Evolutionary conservation across 2,797 vertebrate species (phyloP).

Genomic region (Alfaro cultratus): DNA sequence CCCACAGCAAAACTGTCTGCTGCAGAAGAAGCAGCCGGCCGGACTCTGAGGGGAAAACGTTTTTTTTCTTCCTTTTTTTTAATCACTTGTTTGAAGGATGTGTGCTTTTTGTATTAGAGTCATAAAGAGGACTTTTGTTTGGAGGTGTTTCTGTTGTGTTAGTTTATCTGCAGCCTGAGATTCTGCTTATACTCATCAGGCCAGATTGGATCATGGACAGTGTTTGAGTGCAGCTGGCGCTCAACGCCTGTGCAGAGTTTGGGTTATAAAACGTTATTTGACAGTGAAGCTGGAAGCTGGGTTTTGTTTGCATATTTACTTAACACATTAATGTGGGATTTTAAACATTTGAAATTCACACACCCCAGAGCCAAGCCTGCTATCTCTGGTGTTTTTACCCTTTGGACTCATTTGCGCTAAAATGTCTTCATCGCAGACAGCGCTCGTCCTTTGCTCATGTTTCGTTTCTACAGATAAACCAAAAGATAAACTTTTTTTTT

Average conservation of each 20-base stretch:
- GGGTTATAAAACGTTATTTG: background rate
- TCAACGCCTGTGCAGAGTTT: background rate
- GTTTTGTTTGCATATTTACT: background rate
- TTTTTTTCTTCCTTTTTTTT: background rate
- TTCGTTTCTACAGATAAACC: conserved; percentile 1
- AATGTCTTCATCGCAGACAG: background rate
- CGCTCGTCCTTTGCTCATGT: background rate
- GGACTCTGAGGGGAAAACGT: conserved; percentile 34
- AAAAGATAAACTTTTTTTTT: background rate
- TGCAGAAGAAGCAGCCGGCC: conserved; percentile 43
- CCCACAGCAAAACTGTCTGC: conserved; percentile 40
- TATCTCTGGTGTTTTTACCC: background rate
- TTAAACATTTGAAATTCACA: background rate
- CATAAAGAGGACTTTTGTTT: conserved; percentile 35
- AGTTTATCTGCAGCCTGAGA: conserved; percentile 30
- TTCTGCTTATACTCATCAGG: conserved; percentile 43
- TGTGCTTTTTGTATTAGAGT: conserved; percentile 34
- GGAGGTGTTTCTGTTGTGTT: conserved; percentile 26
- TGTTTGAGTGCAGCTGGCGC: background rate
- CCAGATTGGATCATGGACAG: conserved; percentile 13
- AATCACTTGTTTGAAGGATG: conserved; percentile 16
- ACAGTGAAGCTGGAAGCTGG: background rate
- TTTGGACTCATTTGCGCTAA: background rate
- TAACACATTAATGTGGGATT: background rate
- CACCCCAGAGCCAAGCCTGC: background rate